A percentile compares a stretch with the other conserved stretches of the same genome.
These are phyloP conservation scores for Cetonia aurata DNA, from an alignment of 2,888 invertebrate genomes.

Conservation along the genomic window DNA sequence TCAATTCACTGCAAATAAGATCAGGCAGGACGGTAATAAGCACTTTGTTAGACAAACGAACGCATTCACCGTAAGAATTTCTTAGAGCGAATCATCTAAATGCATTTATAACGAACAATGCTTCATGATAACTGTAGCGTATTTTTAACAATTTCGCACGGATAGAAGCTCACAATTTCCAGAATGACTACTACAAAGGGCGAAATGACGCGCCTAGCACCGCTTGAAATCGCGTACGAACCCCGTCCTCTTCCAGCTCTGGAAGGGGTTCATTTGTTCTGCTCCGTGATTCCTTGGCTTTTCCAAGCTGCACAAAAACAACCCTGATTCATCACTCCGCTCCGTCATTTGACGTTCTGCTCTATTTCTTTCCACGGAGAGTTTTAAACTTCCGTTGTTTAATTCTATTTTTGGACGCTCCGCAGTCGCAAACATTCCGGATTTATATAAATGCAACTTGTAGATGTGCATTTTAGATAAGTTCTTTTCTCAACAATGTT, in stretches of 20 bases:
- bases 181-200: neutral
- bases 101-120: conserved; percentile 17
- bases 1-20: neutral
- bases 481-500: conserved; percentile 17
- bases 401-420: conserved; percentile 40
- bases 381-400: conserved; percentile 45
- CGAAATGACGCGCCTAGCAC: neutral
- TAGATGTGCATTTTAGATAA: conserved; percentile 15
- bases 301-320: conserved; percentile 55
- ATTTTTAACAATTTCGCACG: conserved; percentile 24
- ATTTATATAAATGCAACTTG: conserved; percentile 31
- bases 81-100: conserved; percentile 11
- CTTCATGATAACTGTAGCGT: conserved; percentile 24
- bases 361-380: conserved; percentile 53
- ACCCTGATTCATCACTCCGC: conserved; percentile 58
- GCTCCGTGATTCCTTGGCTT: conserved; percentile 42
- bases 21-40: neutral
- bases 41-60: conserved; percentile 2
- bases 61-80: neutral
- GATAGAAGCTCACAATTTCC: conserved; percentile 23
- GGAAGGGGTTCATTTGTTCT: conserved; percentile 42
- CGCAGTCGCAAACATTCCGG: conserved; percentile 30
- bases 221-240: conserved; percentile 31
- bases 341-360: conserved; percentile 56
- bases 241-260: conserved; percentile 19